Conservation (phyloP, 2,113 vertebrate species). For the Phrynosoma platyrhinos region DNA sequence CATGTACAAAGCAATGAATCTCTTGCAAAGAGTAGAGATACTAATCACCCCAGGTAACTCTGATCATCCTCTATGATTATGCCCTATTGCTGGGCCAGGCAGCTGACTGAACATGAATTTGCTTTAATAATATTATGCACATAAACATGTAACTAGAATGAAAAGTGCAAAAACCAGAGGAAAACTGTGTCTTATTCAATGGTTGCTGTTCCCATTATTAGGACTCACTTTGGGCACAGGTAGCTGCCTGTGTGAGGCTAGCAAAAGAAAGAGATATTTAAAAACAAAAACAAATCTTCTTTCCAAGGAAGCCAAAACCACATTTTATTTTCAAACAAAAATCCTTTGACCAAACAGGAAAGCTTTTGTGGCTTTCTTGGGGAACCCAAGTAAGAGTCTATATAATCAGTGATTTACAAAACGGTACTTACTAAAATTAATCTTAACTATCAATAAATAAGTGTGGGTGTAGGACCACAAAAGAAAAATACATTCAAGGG, state of each 20-base stretch:
- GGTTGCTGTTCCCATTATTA: background rate
- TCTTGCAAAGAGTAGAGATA: too few species aligned
- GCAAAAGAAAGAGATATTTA: constrained; percentile 23
- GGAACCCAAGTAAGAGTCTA: background rate
- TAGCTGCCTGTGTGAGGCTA: constrained; percentile 21
- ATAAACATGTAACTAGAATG: background rate
- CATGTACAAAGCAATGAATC: background rate
- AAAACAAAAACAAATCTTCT: constrained; percentile 28
- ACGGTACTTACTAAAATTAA: constrained; percentile 60
- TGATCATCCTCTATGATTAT: background rate
- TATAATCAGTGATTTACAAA: constrained; percentile 60
- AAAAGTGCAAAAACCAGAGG: background rate
- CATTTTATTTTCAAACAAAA: constrained; percentile 49
- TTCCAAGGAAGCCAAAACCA: constrained; percentile 54
- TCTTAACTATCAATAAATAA: constrained; percentile 61
- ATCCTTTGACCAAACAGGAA: constrained; percentile 36
- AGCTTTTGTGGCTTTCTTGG: constrained; percentile 56
- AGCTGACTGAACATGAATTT: background rate
- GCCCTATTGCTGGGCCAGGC: background rate
- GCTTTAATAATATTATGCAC: background rate
- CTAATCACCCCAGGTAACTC: too few species aligned
- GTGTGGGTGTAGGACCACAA: constrained; percentile 46
- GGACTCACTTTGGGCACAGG: background rate
- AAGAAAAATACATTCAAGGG: constrained; percentile 51
- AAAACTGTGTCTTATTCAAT: background rate